Percentiles rank a stretch among this genome's conserved stretches.
Evolutionary conservation across 2,113 vertebrate species (phyloP).

Genomic region (Atrichornis clamosus): DNA sequence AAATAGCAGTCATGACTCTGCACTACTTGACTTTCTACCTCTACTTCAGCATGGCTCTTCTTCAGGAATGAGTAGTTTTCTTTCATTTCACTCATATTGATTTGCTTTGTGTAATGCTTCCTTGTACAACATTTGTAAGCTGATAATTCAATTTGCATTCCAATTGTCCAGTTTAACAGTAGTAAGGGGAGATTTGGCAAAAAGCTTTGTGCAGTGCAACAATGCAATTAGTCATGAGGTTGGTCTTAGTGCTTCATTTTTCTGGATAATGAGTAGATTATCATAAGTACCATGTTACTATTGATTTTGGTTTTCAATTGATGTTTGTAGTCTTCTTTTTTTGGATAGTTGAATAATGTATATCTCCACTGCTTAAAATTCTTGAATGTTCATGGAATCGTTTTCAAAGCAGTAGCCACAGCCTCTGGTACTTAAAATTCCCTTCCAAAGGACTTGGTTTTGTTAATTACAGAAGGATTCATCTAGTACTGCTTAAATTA

Average conservation of each 20-base stretch:
- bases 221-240: not conserved
- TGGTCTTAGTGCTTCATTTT: not conserved
- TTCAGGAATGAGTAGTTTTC: not conserved
- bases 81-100: not conserved
- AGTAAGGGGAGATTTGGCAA: not conserved
- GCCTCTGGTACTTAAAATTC: not conserved
- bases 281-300: not conserved
- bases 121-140: not conserved
- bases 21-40: not conserved
- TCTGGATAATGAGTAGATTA: conserved; percentile 8
- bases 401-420: not conserved
- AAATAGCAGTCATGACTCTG: not conserved
- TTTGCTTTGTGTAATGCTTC: not conserved
- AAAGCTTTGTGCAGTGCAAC: not conserved
- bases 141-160: not conserved
- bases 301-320: not conserved
- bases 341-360: not conserved
- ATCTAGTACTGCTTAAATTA: not conserved
- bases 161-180: not conserved
- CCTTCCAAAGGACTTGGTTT: not conserved
- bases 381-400: not conserved
- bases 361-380: not conserved
- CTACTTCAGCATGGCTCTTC: not conserved
- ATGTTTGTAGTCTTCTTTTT: not conserved
- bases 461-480: not conserved